Evolutionary conservation across 2,113 vertebrate genomes (phyloP).

Genomic region (Cheirogaleus medius): DNA sequence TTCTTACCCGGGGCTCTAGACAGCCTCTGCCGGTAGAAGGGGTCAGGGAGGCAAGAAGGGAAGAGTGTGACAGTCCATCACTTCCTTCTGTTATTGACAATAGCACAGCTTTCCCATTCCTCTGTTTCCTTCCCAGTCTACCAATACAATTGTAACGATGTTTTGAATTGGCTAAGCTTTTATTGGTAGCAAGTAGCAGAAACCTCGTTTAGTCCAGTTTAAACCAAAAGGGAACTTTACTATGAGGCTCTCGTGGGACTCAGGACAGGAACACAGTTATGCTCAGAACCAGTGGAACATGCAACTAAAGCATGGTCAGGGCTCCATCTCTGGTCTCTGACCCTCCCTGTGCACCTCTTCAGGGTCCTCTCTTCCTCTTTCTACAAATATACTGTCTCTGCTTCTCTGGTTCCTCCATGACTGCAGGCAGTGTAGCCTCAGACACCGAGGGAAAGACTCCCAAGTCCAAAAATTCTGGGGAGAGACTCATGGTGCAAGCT

Average conservation of each 20-base stretch:
- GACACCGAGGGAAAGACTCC: not conserved
- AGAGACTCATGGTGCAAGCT: not conserved
- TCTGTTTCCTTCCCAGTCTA: not conserved
- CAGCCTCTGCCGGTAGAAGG: not conserved
- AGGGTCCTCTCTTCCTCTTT: not conserved
- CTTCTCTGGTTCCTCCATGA: not conserved
- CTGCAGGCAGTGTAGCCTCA: not conserved
- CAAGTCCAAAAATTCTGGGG: not conserved
- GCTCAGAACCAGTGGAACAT: not conserved
- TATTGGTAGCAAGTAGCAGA: not conserved
- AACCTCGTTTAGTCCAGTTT: not conserved
- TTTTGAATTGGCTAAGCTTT: not conserved
- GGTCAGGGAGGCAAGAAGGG: not conserved
- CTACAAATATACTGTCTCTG: not conserved
- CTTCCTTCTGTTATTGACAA: not conserved
- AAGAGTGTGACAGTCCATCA: rapidly evolving
- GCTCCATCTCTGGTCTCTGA: not conserved
- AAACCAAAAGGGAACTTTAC: not conserved
- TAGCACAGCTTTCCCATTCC: not conserved
- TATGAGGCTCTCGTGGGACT: not conserved
- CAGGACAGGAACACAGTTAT: not conserved
- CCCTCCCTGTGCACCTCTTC: no score
- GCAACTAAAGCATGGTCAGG: not conserved
- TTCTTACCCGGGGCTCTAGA: not conserved
- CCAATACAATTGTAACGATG: not conserved